Evolutionary conservation across 2,113 vertebrate genomes (phyloP).

Genomic region (Xiphophorus maculatus): DNA sequence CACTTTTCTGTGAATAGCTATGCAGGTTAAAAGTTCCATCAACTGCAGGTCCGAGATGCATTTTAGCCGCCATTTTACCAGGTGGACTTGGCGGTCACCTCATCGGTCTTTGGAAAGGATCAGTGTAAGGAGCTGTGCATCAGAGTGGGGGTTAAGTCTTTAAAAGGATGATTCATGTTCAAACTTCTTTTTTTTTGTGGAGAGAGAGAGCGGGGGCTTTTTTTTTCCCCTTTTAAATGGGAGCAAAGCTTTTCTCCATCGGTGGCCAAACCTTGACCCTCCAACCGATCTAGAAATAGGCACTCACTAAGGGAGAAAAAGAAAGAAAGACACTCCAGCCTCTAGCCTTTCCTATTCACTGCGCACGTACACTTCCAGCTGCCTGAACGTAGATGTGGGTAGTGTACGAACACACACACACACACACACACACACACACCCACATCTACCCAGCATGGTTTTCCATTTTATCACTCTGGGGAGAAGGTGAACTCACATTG

Average conservation of each 20-base stretch:
- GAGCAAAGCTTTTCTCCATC: slow-evolving; percentile 78
- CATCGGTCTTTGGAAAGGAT: slow-evolving; percentile 6
- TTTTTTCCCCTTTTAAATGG: slow-evolving; percentile 70
- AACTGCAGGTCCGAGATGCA: not conserved
- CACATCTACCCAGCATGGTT: slow-evolving; percentile 37
- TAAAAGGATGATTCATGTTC: slow-evolving; percentile 65
- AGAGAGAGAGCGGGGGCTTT: slow-evolving; percentile 43
- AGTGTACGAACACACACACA: slow-evolving; percentile 10
- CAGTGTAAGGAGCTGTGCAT: slow-evolving; percentile 19
- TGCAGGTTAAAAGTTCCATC: not conserved
- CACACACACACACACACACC: slow-evolving; percentile 24
- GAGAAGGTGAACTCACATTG: slow-evolving; percentile 62
- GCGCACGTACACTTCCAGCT: slow-evolving; percentile 43
- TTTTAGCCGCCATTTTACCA: slow-evolving; percentile 12
- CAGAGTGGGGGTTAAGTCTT: slow-evolving; percentile 65
- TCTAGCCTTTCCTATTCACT: slow-evolving; percentile 66
- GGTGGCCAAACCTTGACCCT: slow-evolving; percentile 82
- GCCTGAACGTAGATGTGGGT: slow-evolving; percentile 20
- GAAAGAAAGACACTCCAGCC: slow-evolving; percentile 67
- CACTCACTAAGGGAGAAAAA: slow-evolving; percentile 69
- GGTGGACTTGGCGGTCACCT: slow-evolving; percentile 5
- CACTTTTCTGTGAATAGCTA: too few relatives aligned
- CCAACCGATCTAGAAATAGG: slow-evolving; percentile 80
- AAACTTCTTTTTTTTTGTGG: slow-evolving; percentile 59
- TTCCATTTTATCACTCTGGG: slow-evolving; percentile 64